A percentile compares a stretch with the other conserved stretches of the same genome.
Evolutionary conservation across 2,797 vertebrate species (phyloP).

Genomic region (Cossypha caffra): DNA sequence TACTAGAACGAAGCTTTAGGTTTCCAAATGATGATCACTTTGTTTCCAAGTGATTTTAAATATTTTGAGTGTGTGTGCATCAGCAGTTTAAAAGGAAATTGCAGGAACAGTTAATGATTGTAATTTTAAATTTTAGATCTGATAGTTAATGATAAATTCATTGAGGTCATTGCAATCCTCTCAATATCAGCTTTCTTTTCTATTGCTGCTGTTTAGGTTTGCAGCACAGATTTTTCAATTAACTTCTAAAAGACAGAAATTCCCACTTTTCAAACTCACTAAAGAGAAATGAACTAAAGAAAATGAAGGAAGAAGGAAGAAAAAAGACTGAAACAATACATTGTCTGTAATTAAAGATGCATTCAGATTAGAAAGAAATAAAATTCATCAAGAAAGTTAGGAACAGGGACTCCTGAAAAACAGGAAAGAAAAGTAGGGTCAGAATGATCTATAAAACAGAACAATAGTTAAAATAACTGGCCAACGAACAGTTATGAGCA

Average conservation of each 20-base stretch:
- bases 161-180: background rate
- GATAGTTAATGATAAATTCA: background rate
- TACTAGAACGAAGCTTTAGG: background rate
- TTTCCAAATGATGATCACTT: background rate
- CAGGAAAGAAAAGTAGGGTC: background rate
- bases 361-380: background rate
- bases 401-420: background rate
- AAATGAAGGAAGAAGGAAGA: background rate
- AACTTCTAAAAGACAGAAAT: background rate
- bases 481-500: background rate
- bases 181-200: background rate
- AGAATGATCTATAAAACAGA: background rate
- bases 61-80: background rate
- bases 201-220: background rate
- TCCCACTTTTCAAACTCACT: background rate
- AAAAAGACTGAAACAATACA: accelerated
- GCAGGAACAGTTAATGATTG: background rate
- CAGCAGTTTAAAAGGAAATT: background rate
- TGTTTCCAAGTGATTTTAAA: background rate
- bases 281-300: background rate
- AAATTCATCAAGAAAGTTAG: background rate
- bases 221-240: background rate
- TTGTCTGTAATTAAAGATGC: background rate
- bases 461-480: background rate
- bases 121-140: background rate